Evolutionary conservation across 2,113 vertebrate species (phyloP).

Genomic region (Thalassarche chlororhynchos): DNA sequence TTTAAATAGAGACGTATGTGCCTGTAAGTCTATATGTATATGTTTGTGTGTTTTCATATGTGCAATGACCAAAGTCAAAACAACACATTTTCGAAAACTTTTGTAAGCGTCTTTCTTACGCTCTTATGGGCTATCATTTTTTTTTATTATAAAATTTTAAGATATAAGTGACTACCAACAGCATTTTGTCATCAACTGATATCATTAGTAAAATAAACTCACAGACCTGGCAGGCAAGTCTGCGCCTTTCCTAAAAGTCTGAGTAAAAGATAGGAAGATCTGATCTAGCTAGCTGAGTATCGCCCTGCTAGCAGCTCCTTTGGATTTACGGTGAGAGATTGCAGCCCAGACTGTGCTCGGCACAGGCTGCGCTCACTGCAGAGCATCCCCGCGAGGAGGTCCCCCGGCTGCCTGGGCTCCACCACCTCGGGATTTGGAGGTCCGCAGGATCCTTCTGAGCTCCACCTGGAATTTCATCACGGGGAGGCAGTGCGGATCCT

Average conservation of each 20-base stretch:
- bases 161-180: background rate
- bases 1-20: background rate
- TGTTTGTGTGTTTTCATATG: background rate
- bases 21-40: no score
- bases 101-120: background rate
- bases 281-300: background rate
- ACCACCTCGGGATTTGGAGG: background rate
- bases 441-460: background rate
- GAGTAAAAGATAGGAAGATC: background rate
- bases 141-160: background rate
- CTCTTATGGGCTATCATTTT: no score
- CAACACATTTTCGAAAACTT: background rate
- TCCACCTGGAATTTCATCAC: background rate
- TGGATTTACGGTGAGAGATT: background rate
- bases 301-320: background rate
- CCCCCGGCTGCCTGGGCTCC: background rate
- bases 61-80: background rate
- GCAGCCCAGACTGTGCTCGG: background rate
- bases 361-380: background rate
- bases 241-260: rapidly evolving
- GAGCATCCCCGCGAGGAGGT: background rate
- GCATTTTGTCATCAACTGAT: background rate
- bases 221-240: background rate
- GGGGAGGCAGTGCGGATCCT: rapidly evolving
- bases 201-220: background rate